Evolutionary conservation across 2,888 invertebrate species (phyloP).

Genomic region (Cloeon dipterum): DNA sequence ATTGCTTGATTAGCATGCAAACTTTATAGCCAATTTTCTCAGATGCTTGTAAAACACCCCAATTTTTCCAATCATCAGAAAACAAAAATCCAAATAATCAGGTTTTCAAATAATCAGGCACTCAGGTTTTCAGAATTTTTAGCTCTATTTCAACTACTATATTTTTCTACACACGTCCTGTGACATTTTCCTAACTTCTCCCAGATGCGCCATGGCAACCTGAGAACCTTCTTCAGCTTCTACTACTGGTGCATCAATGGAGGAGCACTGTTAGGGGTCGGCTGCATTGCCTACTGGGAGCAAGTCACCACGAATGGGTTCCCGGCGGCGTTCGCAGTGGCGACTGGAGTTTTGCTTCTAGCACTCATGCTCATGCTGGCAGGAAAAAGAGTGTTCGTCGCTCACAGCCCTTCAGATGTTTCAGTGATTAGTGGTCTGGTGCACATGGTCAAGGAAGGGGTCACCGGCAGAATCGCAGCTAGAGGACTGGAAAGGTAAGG

Average conservation of each 20-base stretch:
- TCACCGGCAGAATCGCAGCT: no score
- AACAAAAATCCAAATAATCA: no score
- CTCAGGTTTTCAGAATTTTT: no score
- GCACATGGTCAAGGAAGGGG: constrained; percentile 16
- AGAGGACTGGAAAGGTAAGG: no score
- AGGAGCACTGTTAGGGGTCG: constrained; percentile 19
- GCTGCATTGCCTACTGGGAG: constrained; percentile 18
- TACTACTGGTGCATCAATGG: constrained; percentile 24
- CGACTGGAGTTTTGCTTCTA: constrained; percentile 14
- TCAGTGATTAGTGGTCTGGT: constrained; percentile 16
- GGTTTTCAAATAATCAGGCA: no score
- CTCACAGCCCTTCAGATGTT: constrained; percentile 17
- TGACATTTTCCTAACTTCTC: no score
- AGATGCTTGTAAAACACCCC: no score
- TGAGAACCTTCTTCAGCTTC: constrained; percentile 21
- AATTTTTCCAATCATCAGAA: no score
- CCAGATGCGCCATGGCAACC: constrained; percentile 11
- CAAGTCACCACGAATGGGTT: constrained; percentile 14
- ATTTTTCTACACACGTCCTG: no score
- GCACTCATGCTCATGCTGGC: constrained; percentile 16
- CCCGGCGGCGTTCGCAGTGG: constrained; percentile 6
- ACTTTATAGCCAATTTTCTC: no score
- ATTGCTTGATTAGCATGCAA: no score
- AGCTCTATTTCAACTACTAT: no score
- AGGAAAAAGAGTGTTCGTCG: constrained; percentile 16